Evolutionary conservation across 1,140 invertebrate genomes (phyloP).

Genomic region (Atta cephalotes): DNA sequence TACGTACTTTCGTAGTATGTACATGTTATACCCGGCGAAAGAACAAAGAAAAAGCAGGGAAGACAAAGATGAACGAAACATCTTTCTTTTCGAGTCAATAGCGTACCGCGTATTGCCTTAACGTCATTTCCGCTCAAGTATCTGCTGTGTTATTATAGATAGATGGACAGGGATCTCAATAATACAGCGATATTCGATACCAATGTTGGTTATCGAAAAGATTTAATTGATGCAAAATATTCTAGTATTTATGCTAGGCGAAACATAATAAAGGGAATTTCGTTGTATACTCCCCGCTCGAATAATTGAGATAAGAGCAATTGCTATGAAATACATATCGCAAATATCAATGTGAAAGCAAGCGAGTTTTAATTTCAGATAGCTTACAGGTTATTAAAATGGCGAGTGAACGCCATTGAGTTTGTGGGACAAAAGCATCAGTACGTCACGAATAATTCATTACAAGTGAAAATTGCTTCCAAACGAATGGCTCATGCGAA

Average conservation of each 20-base stretch:
- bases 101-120: not conserved
- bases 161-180: not conserved
- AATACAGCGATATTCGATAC: not conserved
- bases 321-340: not conserved
- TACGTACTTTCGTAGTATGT: not conserved
- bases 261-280: not conserved
- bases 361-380: constrained; percentile 29
- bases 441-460: constrained; percentile 24
- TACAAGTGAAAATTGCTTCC: constrained; percentile 31
- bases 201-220: not conserved
- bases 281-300: not conserved
- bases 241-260: too few species aligned
- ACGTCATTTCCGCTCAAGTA: not conserved
- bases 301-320: not conserved
- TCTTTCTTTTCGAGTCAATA: constrained; percentile 9
- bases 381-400: not conserved
- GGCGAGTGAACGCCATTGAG: not conserved
- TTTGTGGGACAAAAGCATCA: not conserved
- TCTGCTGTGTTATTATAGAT: not conserved
- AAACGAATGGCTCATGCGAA: not conserved
- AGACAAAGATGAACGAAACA: too few species aligned
- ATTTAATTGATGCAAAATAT: not conserved
- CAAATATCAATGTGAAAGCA: not conserved
- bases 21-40: not conserved
- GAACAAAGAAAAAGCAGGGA: not conserved